phyloP scores from a whole-genome alignment of 2,113 vertebrate genomes.

The Lamprotornis superbus region DNA sequence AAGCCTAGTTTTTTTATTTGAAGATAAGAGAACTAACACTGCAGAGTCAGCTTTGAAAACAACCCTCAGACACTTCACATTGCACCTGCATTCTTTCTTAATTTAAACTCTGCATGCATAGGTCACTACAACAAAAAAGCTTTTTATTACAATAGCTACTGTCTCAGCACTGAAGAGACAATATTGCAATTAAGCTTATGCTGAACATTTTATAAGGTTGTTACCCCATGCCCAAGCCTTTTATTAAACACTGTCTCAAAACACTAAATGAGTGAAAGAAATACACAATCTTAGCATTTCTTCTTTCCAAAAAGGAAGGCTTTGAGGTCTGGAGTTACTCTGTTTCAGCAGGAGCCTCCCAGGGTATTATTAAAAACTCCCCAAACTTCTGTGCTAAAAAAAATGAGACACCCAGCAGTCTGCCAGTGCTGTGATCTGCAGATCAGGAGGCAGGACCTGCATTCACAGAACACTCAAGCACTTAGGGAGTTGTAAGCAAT shows the following conservation, averaged over 20 bases:
- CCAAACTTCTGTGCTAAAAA: not conserved
- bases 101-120: not conserved
- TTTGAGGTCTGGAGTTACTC: not conserved
- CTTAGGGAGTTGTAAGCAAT: not conserved
- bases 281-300: not conserved
- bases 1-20: not conserved
- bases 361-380: not conserved
- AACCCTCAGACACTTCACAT: not conserved
- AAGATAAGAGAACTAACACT: not conserved
- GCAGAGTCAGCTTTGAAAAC: not conserved
- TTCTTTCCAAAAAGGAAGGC: not conserved
- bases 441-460: not conserved
- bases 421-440: not conserved
- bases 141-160: not conserved
- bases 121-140: not conserved
- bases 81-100: not conserved
- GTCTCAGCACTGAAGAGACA: not conserved
- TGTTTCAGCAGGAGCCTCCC: not conserved
- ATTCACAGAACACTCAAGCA: not conserved
- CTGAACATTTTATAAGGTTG: not conserved
- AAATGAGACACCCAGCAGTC: not conserved
- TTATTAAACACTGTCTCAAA: slow-evolving; percentile 9
- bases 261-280: not conserved
- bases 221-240: not conserved
- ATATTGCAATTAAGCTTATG: slow-evolving; percentile 3